These are phyloP conservation scores for Cordylochernes scorpioides DNA, from an alignment of 2,888 invertebrate species.

Conservation along the genomic window DNA sequence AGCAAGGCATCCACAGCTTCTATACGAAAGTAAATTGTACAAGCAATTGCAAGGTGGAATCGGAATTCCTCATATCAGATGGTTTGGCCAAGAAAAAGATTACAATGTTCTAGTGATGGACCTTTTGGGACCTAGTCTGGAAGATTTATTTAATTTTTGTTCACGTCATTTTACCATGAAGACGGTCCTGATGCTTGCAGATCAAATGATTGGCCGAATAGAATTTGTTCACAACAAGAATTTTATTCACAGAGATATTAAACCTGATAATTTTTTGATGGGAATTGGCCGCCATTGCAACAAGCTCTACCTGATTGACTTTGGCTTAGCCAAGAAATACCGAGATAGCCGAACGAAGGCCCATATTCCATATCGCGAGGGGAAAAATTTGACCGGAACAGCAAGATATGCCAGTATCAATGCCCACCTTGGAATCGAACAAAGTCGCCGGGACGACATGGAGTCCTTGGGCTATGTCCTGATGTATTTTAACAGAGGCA, in stretches of 20 bases:
- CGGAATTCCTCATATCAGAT: slow-evolving; percentile 47
- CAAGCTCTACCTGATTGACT: slow-evolving; percentile 95
- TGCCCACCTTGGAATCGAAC: slow-evolving; percentile 95
- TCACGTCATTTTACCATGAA: slow-evolving; percentile 96
- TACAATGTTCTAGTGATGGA: slow-evolving; percentile 99
- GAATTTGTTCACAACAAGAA: slow-evolving; percentile 97
- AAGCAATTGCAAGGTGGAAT: slow-evolving; percentile 85
- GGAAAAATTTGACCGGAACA: slow-evolving; percentile 94
- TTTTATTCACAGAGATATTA: slow-evolving; percentile 88
- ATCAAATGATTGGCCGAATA: slow-evolving; percentile 75
- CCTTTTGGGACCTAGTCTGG: slow-evolving; percentile 81
- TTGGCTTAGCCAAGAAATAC: slow-evolving; percentile 95
- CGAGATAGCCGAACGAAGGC: slow-evolving; percentile 66
- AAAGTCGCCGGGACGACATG: slow-evolving; percentile 91
- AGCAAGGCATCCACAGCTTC: slow-evolving; percentile 94
- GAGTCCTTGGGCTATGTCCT: slow-evolving; percentile 95
- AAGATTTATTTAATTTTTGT: slow-evolving; percentile 98
- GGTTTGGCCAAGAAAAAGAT: slow-evolving; percentile 74
- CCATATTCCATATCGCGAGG: slow-evolving; percentile 92
- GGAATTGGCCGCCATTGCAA: slow-evolving; percentile 94
- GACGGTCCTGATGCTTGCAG: slow-evolving; percentile 96
- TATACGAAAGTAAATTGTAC: slow-evolving; percentile 98
- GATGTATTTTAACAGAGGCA: slow-evolving; percentile 70
- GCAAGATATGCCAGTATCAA: slow-evolving; percentile 97
- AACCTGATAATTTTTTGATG: slow-evolving; percentile 95